Evolutionary conservation across 2,797 vertebrate species (phyloP), one percentile per base, ranked within the genome.

Genomic region (Anguilla obscura): DNA sequence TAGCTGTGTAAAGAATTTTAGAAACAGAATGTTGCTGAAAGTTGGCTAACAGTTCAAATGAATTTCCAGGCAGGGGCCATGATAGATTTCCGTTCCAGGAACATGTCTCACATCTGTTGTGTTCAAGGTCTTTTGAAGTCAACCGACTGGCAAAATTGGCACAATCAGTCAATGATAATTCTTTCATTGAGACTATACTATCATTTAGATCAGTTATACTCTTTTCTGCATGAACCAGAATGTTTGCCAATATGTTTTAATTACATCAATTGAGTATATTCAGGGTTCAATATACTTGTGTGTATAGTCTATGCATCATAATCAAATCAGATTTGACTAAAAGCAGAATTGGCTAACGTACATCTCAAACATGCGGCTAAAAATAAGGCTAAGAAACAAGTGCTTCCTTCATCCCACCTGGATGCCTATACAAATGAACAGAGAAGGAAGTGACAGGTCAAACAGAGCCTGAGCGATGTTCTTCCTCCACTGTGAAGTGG

Each of bases 1-100:
- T 86, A 88, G 88, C 71, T 85, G 52, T 40, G 54, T 45, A 58
- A 89, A 89, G 63, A 87, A 82, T 79, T 52, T 85, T 36, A 52
- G 86, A 84, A 89, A 50, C 76, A 74, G 84, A 85, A 27, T 79
- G 58, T 87, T 69, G 48, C 18, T 82, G 45, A 82, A 50, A 10
- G 79, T 79, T 82, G 36, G 36, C 40, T 7, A 82, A 82, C 36
- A 82, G 8, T 82, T 82, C 36, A 82, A n/a, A 6, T 45, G 79
- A 82, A 82, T 33, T 86, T 74, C 63, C 63, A 69, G 18, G 52
- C 36, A 71, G 36, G 40, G 48, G 60, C 48, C 1, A 40, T 48
- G 85, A 86, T 50, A 86, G 45, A 71, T 27, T n/a, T 3, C 21
- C 8, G 48, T 71, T 86, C n/a, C 85, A 74, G 84, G 54, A 85